Evolutionary conservation across 1,140 invertebrate genomes (phyloP).

Genomic region (Listronotus oregonensis): DNA sequence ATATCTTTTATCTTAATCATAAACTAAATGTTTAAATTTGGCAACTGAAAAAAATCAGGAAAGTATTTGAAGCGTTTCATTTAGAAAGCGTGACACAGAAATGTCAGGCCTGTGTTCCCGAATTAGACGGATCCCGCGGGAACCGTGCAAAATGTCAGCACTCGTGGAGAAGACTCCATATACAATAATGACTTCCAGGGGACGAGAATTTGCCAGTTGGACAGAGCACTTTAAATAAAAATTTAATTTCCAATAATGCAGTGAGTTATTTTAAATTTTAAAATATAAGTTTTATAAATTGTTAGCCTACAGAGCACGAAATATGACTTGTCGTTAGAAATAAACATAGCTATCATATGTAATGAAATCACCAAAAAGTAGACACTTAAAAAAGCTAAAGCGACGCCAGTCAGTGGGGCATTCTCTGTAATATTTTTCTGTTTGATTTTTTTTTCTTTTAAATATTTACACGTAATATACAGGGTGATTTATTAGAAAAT

Average conservation of each 20-base stretch:
- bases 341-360: too few relatives aligned
- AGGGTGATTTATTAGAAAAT: too few relatives aligned
- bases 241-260: slow-evolving; percentile 35
- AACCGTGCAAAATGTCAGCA: slow-evolving; percentile 26
- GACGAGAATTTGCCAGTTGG: slow-evolving; percentile 23
- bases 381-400: too few relatives aligned
- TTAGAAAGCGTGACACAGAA: slow-evolving; percentile 21
- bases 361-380: too few relatives aligned
- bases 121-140: slow-evolving; percentile 34
- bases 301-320: too few relatives aligned
- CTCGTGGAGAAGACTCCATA: slow-evolving; percentile 31
- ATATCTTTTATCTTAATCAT: slow-evolving; percentile 11
- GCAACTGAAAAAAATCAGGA: slow-evolving; percentile 8
- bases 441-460: too few relatives aligned
- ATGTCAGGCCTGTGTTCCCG: slow-evolving; percentile 29
- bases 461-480: too few relatives aligned
- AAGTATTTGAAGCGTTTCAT: slow-evolving; percentile 19
- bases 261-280: slow-evolving; percentile 2
- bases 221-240: slow-evolving; percentile 31
- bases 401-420: too few relatives aligned
- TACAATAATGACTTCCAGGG: slow-evolving; percentile 36
- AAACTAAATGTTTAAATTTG: slow-evolving; percentile 11
- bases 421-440: too few relatives aligned
- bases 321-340: too few relatives aligned
- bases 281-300: too few relatives aligned